Evolutionary conservation across 2,113 vertebrate genomes (phyloP), one percentile per base, ranked within the genome.

Genomic region (Hydropotes inermis): DNA sequence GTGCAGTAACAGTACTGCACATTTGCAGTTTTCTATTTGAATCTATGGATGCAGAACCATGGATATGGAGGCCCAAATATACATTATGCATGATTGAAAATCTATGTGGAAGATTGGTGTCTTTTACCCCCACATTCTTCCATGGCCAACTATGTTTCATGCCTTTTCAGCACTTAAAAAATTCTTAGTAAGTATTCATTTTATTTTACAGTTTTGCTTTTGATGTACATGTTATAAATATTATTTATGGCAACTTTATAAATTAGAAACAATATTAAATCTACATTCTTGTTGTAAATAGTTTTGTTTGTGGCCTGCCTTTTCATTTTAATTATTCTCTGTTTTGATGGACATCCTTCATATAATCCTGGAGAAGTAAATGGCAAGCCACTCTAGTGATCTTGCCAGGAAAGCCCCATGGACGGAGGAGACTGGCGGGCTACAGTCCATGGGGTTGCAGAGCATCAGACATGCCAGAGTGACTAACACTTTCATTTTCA

Each of bases 131-230:
- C 3, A 33, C 25, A 47, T 47, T 47, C 28, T 50, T 81, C 78
- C 28, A 33, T 47, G 45, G 16, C 25, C 28, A 50, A 19, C 45
- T 50, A 43, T 30, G 23, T 33, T 55, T 95, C n/a, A n/a, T 82
- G 25, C 15, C 14, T 81, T 28, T 61, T 74, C 6, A 47, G 30
- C 14, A 87, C 57, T 87, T 74, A 36, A 21, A 55, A 54, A 8
- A 23, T 55, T 45, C 52, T 33, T 83, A 43, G 10, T 50, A 64
- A 30, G n/a, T 39, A 23, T 39, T 78, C 14, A 16, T 12, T 55
- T 70, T 60, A 19, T 89, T 94, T 94, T 8, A 54, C 79, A n/a
- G 33, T 90, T 94, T 89, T 89, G 25, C 9, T 88, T 89, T 58
- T 54, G 23, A 15, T 47, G 3, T 21, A 10, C 36, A 45, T 78